Evolutionary conservation across 2,888 invertebrate genomes (phyloP).

Genomic region (Tenthredo distinguenda): DNA sequence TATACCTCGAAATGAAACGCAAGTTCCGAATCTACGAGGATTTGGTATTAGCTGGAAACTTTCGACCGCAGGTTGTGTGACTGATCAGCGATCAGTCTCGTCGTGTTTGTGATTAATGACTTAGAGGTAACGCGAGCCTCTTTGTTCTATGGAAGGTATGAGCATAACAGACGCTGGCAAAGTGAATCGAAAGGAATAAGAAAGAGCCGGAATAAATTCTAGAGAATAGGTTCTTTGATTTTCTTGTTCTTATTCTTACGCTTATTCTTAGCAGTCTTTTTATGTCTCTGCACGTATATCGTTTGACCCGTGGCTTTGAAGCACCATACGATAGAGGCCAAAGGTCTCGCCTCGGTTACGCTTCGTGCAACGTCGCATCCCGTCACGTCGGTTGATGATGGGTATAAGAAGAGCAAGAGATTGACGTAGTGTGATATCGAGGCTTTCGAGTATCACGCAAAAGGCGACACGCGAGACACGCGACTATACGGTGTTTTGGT

Average conservation of each 20-base stretch:
- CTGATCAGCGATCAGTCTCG: background rate
- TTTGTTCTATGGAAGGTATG: background rate
- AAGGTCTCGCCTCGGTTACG: background rate
- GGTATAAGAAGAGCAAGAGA: slow-evolving; percentile 7
- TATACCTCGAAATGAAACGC: background rate
- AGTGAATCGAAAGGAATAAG: background rate
- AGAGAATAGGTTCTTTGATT: background rate
- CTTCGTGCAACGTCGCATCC: background rate
- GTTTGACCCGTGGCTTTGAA: slow-evolving; percentile 29
- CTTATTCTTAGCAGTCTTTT: background rate
- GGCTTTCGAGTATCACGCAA: slow-evolving; percentile 42
- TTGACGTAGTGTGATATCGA: slow-evolving; percentile 43
- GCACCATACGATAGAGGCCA: slow-evolving; percentile 18
- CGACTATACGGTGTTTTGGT: slow-evolving; percentile 28
- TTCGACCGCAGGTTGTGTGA: background rate
- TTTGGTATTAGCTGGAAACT: background rate
- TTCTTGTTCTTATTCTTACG: background rate
- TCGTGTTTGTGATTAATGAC: background rate
- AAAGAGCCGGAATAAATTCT: background rate
- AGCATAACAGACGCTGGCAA: slow-evolving; percentile 11
- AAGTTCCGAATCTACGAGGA: background rate
- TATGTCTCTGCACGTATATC: background rate
- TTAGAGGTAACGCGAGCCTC: background rate
- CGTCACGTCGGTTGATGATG: background rate
- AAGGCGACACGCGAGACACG: slow-evolving; percentile 47